These are phyloP conservation scores for Lycocerus yunnanus DNA, from an alignment of 2,888 invertebrate species.

Conservation along the genomic window DNA sequence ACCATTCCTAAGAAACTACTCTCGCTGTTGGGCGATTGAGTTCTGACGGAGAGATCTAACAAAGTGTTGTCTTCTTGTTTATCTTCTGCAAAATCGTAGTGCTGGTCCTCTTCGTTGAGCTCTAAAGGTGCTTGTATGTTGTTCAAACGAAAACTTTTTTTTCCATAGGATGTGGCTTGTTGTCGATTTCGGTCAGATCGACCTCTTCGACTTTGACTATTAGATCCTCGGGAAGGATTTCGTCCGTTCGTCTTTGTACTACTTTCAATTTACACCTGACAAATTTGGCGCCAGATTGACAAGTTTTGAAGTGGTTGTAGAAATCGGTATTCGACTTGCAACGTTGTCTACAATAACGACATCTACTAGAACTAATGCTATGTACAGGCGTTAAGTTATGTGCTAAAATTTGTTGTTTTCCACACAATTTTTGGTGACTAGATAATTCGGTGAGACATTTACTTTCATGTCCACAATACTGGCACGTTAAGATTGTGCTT, in stretches of 20 bases:
- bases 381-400: slow-evolving; percentile 50
- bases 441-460: slow-evolving; percentile 82
- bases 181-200: slow-evolving; percentile 16
- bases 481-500: slow-evolving; percentile 70
- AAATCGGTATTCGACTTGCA: slow-evolving; percentile 85
- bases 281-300: slow-evolving; percentile 61
- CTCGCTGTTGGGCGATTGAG: slow-evolving; percentile 53
- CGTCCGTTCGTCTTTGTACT: slow-evolving; percentile 44
- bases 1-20: slow-evolving; percentile 45
- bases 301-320: slow-evolving; percentile 74
- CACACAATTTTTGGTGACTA: slow-evolving; percentile 75
- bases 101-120: slow-evolving; percentile 46
- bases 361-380: slow-evolving; percentile 72
- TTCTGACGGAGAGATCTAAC: slow-evolving; percentile 50
- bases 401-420: slow-evolving; percentile 52
- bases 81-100: slow-evolving; percentile 51
- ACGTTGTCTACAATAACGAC: slow-evolving; percentile 83
- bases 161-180: slow-evolving; percentile 75
- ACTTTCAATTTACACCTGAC: slow-evolving; percentile 42
- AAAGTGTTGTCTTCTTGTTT: slow-evolving; percentile 51
- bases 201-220: slow-evolving; percentile 41
- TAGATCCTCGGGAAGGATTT: slow-evolving; percentile 9
- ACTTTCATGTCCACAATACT: slow-evolving; percentile 74
- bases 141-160: slow-evolving; percentile 82
- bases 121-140: slow-evolving; percentile 61